Percentiles rank a stretch among this genome's conserved stretches.
phyloP scores from a whole-genome alignment of 2,797 vertebrate species.

The Sarcoramphus papa region DNA sequence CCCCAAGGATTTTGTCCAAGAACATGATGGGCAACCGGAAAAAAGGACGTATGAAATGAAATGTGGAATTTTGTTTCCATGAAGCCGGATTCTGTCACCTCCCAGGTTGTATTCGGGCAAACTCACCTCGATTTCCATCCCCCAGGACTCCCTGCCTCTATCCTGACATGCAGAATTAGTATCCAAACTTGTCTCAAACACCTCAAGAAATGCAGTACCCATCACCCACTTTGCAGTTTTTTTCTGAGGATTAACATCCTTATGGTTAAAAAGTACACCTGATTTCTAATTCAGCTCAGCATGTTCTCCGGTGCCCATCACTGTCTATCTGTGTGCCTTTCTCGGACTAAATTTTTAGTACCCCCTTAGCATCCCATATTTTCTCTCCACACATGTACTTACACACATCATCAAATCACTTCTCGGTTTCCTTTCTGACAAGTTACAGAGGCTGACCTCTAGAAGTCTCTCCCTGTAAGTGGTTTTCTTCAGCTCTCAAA shows the following conservation, averaged over 20 bases:
- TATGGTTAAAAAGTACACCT: background rate
- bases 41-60: background rate
- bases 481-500: conserved; percentile 46
- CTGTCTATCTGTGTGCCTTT: background rate
- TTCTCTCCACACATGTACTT: conserved; percentile 24
- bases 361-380: background rate
- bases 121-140: background rate
- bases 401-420: conserved; percentile 22
- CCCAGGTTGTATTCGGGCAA: fast-evolving
- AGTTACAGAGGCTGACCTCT: conserved; percentile 47
- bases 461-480: conserved; percentile 45
- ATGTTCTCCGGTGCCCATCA: background rate
- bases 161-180: background rate
- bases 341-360: background rate
- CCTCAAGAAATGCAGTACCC: background rate
- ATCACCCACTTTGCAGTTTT: background rate
- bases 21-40: fast-evolving
- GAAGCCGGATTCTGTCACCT: background rate
- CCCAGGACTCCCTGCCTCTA: background rate
- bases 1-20: background rate
- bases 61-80: background rate
- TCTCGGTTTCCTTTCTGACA: conserved; percentile 39
- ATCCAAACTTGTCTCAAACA: background rate
- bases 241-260: background rate
- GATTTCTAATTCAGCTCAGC: background rate